Percentiles rank a stretch among this genome's conserved stretches.
These are phyloP conservation scores for Rhopalosiphum padi DNA, from an alignment of 1,140 invertebrate genomes.

Conservation along the genomic window DNA sequence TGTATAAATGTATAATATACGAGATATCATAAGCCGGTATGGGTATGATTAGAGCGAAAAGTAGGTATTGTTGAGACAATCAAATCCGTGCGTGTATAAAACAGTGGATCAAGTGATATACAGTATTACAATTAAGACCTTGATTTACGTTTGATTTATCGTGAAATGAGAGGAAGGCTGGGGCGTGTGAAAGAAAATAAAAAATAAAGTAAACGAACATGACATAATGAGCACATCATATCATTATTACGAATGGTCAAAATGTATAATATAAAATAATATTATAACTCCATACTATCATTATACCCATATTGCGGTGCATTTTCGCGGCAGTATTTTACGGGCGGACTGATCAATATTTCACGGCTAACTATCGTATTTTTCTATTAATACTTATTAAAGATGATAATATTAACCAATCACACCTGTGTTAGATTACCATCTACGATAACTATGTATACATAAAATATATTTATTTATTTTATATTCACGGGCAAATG, in stretches of 20 bases:
- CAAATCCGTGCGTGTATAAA: neutral
- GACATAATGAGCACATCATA: neutral
- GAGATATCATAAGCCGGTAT: neutral
- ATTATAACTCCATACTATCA: neutral
- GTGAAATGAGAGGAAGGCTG: neutral
- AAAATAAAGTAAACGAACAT: neutral
- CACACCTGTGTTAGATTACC: neutral
- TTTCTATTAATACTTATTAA: neutral
- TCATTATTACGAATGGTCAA: neutral
- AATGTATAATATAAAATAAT: neutral
- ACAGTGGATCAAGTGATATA: slow-evolving; percentile 56
- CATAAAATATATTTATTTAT: neutral
- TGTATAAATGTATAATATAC: neutral
- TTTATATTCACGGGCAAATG: too few relatives aligned
- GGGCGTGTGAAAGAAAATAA: neutral
- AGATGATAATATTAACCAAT: neutral
- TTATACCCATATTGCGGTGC: neutral
- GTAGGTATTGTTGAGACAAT: neutral
- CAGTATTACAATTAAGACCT: slow-evolving; percentile 53
- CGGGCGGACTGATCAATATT: neutral
- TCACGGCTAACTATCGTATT: neutral
- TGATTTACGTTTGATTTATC: slow-evolving; percentile 47
- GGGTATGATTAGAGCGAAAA: neutral
- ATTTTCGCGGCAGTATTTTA: neutral
- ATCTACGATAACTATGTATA: neutral